Evolutionary conservation across 2,888 invertebrate genomes (phyloP).

Genomic region (Melinaea menophilus): DNA sequence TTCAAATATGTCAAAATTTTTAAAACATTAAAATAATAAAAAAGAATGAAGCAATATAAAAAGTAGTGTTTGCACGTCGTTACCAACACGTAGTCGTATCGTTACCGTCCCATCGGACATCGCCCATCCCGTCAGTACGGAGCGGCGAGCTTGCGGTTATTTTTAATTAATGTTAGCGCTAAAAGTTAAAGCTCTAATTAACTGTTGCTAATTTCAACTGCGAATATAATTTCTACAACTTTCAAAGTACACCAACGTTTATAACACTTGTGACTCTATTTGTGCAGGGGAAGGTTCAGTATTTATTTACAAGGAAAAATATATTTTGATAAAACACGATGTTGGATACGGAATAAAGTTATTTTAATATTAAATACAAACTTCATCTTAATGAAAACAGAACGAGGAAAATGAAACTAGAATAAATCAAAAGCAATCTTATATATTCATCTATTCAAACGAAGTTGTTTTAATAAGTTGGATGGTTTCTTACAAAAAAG

Average conservation of each 20-base stretch:
- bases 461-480: constrained; percentile 26
- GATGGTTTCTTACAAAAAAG: constrained; percentile 26
- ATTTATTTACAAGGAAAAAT: no score
- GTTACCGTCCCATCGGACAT: constrained; percentile 18
- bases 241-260: neutral
- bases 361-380: neutral
- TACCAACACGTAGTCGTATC: neutral
- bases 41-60: no score
- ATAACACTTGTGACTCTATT: neutral
- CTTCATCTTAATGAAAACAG: neutral
- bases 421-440: constrained; percentile 20
- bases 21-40: no score
- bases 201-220: constrained; percentile 23
- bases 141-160: constrained; percentile 42
- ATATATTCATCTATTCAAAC: constrained; percentile 22
- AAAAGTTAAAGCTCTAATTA: constrained; percentile 29
- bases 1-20: no score
- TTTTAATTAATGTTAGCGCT: constrained; percentile 45
- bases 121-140: constrained; percentile 35
- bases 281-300: neutral
- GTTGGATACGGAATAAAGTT: neutral
- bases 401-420: constrained; percentile 3
- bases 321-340: no score
- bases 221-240: constrained; percentile 10
- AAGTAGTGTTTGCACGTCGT: neutral